Percentiles rank a stretch among this genome's conserved stretches.
These are phyloP conservation scores for Drosophila miranda DNA, from an alignment of 1,140 invertebrate species.

Conservation along the genomic window DNA sequence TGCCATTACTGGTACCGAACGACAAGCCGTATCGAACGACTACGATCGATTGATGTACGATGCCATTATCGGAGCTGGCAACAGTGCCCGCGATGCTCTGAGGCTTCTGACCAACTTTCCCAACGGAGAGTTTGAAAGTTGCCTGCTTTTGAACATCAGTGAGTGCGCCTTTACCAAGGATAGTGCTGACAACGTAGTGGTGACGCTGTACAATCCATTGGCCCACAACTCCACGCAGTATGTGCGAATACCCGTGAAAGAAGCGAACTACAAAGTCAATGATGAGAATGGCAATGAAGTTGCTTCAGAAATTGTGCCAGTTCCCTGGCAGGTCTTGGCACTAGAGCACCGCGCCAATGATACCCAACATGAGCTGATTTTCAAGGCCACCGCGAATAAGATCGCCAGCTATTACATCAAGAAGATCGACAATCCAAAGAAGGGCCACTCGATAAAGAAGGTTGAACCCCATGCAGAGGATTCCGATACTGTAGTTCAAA, in stretches of 20 bases:
- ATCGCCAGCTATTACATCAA: constrained; percentile 47
- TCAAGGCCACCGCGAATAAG: constrained; percentile 83
- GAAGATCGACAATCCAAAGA: constrained; percentile 4
- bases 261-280: constrained; percentile 83
- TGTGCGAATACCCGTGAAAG: constrained; percentile 89
- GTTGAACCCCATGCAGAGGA: background rate
- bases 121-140: constrained; percentile 83
- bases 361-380: constrained; percentile 87
- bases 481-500: constrained; percentile 42
- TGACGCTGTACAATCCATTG: constrained; percentile 92
- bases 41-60: constrained; percentile 85
- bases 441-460: background rate
- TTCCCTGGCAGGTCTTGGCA: constrained; percentile 84
- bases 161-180: constrained; percentile 82
- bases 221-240: constrained; percentile 86
- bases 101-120: constrained; percentile 83
- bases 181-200: constrained; percentile 85
- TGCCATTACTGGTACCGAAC: constrained; percentile 94
- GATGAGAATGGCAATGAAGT: constrained; percentile 84
- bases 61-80: constrained; percentile 47
- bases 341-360: constrained; percentile 86
- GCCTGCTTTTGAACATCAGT: constrained; percentile 87
- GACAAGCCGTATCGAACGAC: constrained; percentile 94
- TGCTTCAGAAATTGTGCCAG: constrained; percentile 85
- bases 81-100: constrained; percentile 63